Percentiles rank a stretch among this genome's conserved stretches.
Conservation (phyloP, 2,888 invertebrate genomes). For the Dolichopus griseipennis region DNA sequence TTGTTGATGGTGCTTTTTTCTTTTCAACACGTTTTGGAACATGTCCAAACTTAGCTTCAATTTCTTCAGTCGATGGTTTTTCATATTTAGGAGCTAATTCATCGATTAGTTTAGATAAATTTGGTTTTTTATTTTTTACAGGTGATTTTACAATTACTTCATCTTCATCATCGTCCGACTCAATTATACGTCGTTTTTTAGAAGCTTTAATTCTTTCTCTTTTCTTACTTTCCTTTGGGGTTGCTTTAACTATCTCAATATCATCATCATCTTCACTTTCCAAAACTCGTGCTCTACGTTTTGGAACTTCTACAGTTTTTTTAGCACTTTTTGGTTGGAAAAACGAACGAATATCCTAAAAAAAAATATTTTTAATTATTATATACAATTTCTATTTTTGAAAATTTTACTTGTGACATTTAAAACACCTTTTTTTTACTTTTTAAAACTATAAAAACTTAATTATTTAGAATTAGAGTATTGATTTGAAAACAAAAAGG, state of each 20-base stretch:
- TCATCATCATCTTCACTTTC: slow-evolving; percentile 1
- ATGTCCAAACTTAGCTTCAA: slow-evolving; percentile 1
- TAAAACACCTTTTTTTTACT: neutral
- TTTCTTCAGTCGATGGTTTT: neutral
- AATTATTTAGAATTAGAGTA: too few relatives aligned
- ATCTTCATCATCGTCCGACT: slow-evolving; percentile 1
- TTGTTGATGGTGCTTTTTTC: neutral
- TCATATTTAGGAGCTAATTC: neutral
- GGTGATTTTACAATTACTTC: neutral
- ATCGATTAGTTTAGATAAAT: neutral
- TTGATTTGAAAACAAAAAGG: neutral
- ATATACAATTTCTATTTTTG: neutral
- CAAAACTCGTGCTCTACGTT: neutral
- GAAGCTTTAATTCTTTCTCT: neutral
- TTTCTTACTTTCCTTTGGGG: neutral
- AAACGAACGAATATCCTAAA: slow-evolving; percentile 10
- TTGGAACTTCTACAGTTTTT: neutral
- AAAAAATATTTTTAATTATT: too few relatives aligned
- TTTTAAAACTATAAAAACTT: neutral
- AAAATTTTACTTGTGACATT: slow-evolving; percentile 1
- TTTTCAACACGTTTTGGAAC: slow-evolving; percentile 5
- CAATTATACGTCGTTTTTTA: slow-evolving; percentile 6
- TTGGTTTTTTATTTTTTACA: neutral
- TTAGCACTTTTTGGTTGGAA: neutral
- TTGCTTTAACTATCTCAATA: too few relatives aligned